Evolutionary conservation across 2,888 invertebrate species (phyloP).

Genomic region (Brachypalpus laphriformis): DNA sequence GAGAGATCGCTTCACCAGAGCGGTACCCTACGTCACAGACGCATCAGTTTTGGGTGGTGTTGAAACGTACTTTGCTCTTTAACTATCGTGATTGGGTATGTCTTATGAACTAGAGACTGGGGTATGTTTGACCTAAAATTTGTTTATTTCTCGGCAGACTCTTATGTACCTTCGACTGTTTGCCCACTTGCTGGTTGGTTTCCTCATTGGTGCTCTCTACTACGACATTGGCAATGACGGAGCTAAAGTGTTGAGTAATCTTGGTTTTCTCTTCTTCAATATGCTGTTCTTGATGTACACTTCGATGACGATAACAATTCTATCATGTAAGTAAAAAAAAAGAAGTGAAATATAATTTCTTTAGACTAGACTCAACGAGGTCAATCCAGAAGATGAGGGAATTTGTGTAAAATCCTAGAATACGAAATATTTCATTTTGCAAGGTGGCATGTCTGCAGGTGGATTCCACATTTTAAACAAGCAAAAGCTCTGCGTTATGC

Average conservation of each 20-base stretch:
- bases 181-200: constrained; percentile 96
- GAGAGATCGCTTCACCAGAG: constrained; percentile 86
- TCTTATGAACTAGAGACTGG: constrained; percentile 12
- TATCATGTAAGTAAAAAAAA: constrained; percentile 90
- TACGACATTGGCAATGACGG: constrained; percentile 98
- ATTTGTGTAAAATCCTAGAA: too few relatives aligned
- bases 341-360: too few relatives aligned
- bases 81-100: constrained; percentile 94
- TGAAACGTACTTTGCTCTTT: constrained; percentile 92
- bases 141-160: constrained; percentile 85
- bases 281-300: constrained; percentile 99
- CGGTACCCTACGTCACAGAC: constrained; percentile 93
- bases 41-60: constrained; percentile 93
- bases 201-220: constrained; percentile 96
- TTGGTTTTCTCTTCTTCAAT: constrained; percentile 98
- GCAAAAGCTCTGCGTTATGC: too few relatives aligned
- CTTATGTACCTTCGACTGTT: constrained; percentile 96
- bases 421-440: too few relatives aligned
- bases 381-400: too few relatives aligned
- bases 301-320: constrained; percentile 99
- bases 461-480: too few relatives aligned
- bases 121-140: background rate
- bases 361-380: too few relatives aligned
- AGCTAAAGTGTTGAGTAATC: constrained; percentile 96
- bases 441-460: too few relatives aligned